Percentiles rank a stretch among this genome's conserved stretches.
phyloP scores from a whole-genome alignment of 2,888 invertebrate species.

The Phytoseiulus persimilis region DNA sequence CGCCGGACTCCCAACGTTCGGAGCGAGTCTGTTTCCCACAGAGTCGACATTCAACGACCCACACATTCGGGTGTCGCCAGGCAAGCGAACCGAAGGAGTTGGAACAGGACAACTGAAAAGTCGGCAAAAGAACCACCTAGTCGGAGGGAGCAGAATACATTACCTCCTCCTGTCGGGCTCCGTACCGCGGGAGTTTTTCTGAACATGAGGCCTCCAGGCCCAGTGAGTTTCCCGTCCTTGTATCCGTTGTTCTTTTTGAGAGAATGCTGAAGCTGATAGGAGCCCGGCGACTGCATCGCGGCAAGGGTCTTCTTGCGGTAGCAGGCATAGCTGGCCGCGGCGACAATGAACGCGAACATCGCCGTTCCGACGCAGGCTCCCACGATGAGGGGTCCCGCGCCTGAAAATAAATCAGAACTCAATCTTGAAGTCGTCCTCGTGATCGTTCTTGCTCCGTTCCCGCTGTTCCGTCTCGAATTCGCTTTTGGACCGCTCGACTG shows the following conservation, averaged over 20 bases:
- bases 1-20: too few species aligned
- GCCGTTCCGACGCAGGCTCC: constrained; percentile 60
- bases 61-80: too few species aligned
- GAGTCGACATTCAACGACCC: too few species aligned
- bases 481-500: background rate
- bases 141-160: background rate
- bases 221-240: constrained; percentile 31
- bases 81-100: too few species aligned
- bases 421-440: background rate
- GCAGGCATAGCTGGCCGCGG: constrained; percentile 61
- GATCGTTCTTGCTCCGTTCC: background rate
- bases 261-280: constrained; percentile 55
- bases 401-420: constrained; percentile 49
- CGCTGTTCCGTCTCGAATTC: background rate
- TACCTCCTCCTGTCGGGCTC: constrained; percentile 56
- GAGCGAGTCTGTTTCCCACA: too few species aligned
- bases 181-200: constrained; percentile 43
- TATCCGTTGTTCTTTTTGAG: constrained; percentile 38
- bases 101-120: too few species aligned
- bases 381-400: constrained; percentile 57
- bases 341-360: constrained; percentile 57
- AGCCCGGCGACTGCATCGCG: constrained; percentile 48
- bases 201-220: constrained; percentile 49
- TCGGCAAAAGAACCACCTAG: background rate
- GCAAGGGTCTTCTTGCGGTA: constrained; percentile 51